Base-by-base conservation (phyloP, 1,140 invertebrate species). In the Macrosteles quadrilineatus region DNA sequence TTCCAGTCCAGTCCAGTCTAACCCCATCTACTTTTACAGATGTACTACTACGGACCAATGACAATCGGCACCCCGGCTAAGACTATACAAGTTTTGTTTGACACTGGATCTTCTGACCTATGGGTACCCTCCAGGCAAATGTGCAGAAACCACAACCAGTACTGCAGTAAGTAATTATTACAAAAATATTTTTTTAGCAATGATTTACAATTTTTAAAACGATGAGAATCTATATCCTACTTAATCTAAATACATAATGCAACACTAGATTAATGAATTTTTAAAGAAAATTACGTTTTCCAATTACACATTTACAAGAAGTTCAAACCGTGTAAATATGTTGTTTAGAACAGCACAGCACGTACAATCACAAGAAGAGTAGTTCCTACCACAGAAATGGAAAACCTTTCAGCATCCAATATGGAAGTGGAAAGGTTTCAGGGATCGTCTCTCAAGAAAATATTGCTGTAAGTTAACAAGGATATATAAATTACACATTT, bases 61-160 rank as follows among this genome's bases (percentile, higher is more conserved):
- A 31, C 27, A 0, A 23, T 73, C 0, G 73, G 73, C 1, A 72
- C 70, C 47, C 73, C 73, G 0, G n/a, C 62, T 6, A 67, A 72
- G 53, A 29, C 57, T 0, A 67, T 73, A n/a, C 25, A 68, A 30
- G 70, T 73, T 0, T 21, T 72, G 9, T 73, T 73, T 27, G 73
- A 73, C 55, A 73, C 73, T n/a, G 73, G 73, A 27, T 73, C 73
- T 29, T 72, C 73, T 1, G 62, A 73, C 32, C 45, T 73, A 1
- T 73, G 73, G 73, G 47, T 73, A 4, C 71, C 73, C 30, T 73
- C 73, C 11, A 59, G 21, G 45, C 64, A 43, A 2, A 71, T 59
- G 43, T 40, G 43, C 14, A 29, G 29, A 11, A 62, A 36, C 25
- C 45, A 47, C 40, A 17, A 31, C 27, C 50, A 68, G 0, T 72